Evolutionary conservation across 2,797 vertebrate species (phyloP), one percentile per base, ranked within the genome.

Genomic region (Scyliorhinus canicula): DNA sequence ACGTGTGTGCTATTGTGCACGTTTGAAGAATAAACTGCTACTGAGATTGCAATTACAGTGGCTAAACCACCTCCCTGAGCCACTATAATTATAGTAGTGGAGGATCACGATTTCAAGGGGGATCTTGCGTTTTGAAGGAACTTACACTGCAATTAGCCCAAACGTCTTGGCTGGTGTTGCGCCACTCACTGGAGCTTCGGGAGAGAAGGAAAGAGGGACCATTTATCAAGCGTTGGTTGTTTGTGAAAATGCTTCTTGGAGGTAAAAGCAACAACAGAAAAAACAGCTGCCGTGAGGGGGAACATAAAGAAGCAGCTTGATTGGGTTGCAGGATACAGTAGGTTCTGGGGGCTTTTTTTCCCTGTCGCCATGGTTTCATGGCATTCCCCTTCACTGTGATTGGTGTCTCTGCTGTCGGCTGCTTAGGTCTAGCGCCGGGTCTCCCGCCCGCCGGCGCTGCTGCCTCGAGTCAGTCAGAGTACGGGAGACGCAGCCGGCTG

Each of bases 391-490:
- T 52, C n/a, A 6, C 50, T 71, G 47, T 65, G 93, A 94, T 94
- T 71, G 65, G 93, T 94, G 47, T 69, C 31, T 71, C 65, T 55
- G 93, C 67, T 71, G 93, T 71, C 47, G 63, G 44, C 12, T 94
- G 93, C 93, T 94, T 47, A 69, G 93, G 65, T 94, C 47, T 94
- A 28, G 26, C 16, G 44, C 67, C 35, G 44, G 63, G 57, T 91
- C 88, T 91, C 31, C 88, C 88, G 60, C 60, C n/a, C n/a, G n/a
- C 88, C 67, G 44, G 26, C 93, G 44, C 67, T 94, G 65, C 47
- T 74, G 14, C 44, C 14, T 31, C 35, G 28, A 94, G 93, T 28
- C 28, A 44, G n/a, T 91, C 40, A 28, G n/a, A 91, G n/a, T 60
- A 21, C 40, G 57, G 9, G 88, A 91, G 88, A 91, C 60, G 19